Conservation (phyloP, 2,888 invertebrate genomes). For the Abrostola tripartita region DNA sequence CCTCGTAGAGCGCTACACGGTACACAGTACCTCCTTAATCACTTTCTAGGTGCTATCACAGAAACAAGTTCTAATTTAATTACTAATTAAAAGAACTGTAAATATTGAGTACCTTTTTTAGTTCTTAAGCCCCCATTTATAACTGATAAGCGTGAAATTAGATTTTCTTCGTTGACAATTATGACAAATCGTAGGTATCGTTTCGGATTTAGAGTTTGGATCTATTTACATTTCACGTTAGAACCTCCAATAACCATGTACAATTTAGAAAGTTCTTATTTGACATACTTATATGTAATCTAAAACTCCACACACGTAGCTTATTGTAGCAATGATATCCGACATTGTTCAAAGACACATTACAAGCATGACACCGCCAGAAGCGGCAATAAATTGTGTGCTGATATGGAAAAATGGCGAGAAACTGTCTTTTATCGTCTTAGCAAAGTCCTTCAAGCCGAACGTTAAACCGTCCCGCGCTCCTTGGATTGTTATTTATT, state of each 20-base stretch:
- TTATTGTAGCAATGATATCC: constrained; percentile 69
- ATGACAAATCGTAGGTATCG: background rate
- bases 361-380: constrained; percentile 75
- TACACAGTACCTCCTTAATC: background rate
- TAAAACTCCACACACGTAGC: background rate
- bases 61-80: constrained; percentile 4
- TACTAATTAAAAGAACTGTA: constrained; percentile 8
- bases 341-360: constrained; percentile 70
- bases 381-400: constrained; percentile 76
- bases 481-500: constrained; percentile 68
- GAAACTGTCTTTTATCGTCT: constrained; percentile 75
- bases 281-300: background rate
- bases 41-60: background rate
- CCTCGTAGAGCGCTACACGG: background rate
- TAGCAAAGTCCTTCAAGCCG: constrained; percentile 60
- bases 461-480: constrained; percentile 60
- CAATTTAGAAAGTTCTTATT: background rate
- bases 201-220: background rate
- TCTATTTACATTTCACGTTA: background rate
- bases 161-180: constrained; percentile 8
- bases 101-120: constrained; percentile 12
- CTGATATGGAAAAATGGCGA: constrained; percentile 76
- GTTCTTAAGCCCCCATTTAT: constrained; percentile 11
- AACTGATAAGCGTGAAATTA: constrained; percentile 24
- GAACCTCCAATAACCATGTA: background rate